Base-by-base conservation (phyloP, 1,140 invertebrate species). In the Teleopsis dalmanni region DNA sequence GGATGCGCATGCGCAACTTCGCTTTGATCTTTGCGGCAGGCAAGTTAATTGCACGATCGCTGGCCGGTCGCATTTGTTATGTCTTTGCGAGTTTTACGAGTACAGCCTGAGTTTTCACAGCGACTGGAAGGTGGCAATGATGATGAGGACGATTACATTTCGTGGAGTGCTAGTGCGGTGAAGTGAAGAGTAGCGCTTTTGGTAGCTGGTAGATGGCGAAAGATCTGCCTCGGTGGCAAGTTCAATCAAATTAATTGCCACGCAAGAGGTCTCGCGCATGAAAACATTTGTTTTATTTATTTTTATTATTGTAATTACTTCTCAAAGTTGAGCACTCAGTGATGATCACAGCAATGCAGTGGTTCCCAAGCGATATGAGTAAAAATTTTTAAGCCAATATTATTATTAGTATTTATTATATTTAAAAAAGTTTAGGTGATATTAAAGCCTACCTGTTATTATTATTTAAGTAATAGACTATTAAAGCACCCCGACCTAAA, bases 11-110 rank as follows among this genome's bases (percentile, higher is more conserved):
- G 51, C 62, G 63, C 60, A 56, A 60, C 65, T 65, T 65, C 62
- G 63, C 60, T 66, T 66, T 66, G 63, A 66, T 66, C 63, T 66
- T 65, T 57, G 62, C 62, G 58, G 58, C 58, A 56, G 56, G 35
- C 61, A 49, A 66, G 62, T 66, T 65, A 66, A 66, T 66, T 66
- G 62, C 63, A 65, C 57, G 62, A 61, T 63, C 63, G 63, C 63
- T n/a, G n/a, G n/a, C n/a, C n/a, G n/a, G n/a, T n/a, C 62, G 57
- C 57, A 65, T 56, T 42, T 52, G 50, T 57, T 52, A 51, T 52
- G n/a, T n/a, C n/a, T 60, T 57, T 47, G 54, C 48, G 38, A 36
- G 37, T 38, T 49, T 51, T 62, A 42, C 21, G 23, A 14, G 47
- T 33, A 19, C 22, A 18, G 7, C 11, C 13, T 29, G 25, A 23